Evolutionary conservation across 1,140 invertebrate genomes (phyloP), one percentile per base, ranked within the genome.

Genomic region (Chironomus tepperi): DNA sequence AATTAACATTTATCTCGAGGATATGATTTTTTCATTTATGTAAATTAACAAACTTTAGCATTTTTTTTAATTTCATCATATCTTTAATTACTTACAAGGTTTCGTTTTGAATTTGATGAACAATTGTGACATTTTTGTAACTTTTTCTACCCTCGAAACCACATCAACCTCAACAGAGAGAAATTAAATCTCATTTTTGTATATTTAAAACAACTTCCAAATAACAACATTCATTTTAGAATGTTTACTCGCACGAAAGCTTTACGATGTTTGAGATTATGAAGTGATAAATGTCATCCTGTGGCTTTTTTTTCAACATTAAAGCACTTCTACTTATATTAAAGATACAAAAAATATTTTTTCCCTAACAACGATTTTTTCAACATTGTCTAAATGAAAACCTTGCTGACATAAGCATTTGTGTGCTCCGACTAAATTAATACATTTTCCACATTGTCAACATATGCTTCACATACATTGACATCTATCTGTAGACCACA

Each of bases 361-460:
- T 57, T 57, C 1, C 65, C 7, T 70, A 70, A 16, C 65, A 19
- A 70, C 65, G 10, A 16, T 21, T 70, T 70, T 70, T 19, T 18
- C 65, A 70, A 18, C 18, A 16, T 70, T 18, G 19, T 70, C 16
- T 7, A 21, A 10, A 21, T 19, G n/a, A 18, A 19, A 70, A 12
- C 65, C 65, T 70, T 70, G 65, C 18, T 18, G 65, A 21, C 65
- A 70, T 7, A 70, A 12, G 18, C 65, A 70, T 70, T 70, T 70
- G 19, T 70, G 19, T 16, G 65, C 9, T 70, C 65, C 65, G 12
- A 21, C 9, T 70, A 70, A 70, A 70, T 70, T 70, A 18, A 70
- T 70, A 70, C 65, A 70, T 70, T 70, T 70, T 7, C 65, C 65
- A 19, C 8, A 34, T 5, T 57, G 16, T 70, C 65, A 16, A 21